phyloP scores from a whole-genome alignment of 2,888 invertebrate genomes.

The Dynastes maya region DNA sequence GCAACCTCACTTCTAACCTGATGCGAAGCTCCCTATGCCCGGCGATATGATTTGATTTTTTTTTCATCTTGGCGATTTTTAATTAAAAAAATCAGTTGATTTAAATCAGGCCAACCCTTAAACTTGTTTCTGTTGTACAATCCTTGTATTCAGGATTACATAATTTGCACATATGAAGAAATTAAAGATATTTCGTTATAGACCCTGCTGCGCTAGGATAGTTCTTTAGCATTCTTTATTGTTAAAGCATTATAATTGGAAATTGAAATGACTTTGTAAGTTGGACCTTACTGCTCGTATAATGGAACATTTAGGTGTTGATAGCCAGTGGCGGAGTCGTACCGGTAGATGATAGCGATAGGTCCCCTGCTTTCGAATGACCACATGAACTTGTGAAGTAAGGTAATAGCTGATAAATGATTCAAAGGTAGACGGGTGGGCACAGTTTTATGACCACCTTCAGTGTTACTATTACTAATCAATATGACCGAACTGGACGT shows the following conservation, averaged over 20 bases:
- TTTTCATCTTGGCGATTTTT: too few relatives aligned
- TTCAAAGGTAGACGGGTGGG: slow-evolving; percentile 64
- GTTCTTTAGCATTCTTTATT: slow-evolving; percentile 39
- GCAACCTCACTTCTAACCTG: too few relatives aligned
- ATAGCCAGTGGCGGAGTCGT: slow-evolving; percentile 62
- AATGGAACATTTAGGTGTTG: slow-evolving; percentile 69
- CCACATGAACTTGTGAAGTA: slow-evolving; percentile 58
- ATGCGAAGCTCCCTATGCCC: too few relatives aligned
- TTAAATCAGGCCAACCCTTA: too few relatives aligned
- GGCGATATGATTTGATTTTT: too few relatives aligned
- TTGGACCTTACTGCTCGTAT: slow-evolving; percentile 66
- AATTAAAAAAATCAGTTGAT: too few relatives aligned
- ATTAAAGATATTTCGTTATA: background rate
- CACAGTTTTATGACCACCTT: slow-evolving; percentile 66
- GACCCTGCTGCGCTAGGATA: background rate
- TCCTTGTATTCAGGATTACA: background rate
- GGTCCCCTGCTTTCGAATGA: slow-evolving; percentile 54
- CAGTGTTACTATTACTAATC: slow-evolving; percentile 67
- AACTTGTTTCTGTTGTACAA: background rate
- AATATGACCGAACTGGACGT: slow-evolving; percentile 65
- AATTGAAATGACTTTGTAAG: slow-evolving; percentile 69
- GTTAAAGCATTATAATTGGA: slow-evolving; percentile 66
- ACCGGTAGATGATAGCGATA: slow-evolving; percentile 55
- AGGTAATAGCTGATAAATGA: slow-evolving; percentile 68
- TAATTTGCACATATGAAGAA: background rate